Evolutionary conservation across 2,797 vertebrate genomes (phyloP).

Genomic region (Natrix natrix): DNA sequence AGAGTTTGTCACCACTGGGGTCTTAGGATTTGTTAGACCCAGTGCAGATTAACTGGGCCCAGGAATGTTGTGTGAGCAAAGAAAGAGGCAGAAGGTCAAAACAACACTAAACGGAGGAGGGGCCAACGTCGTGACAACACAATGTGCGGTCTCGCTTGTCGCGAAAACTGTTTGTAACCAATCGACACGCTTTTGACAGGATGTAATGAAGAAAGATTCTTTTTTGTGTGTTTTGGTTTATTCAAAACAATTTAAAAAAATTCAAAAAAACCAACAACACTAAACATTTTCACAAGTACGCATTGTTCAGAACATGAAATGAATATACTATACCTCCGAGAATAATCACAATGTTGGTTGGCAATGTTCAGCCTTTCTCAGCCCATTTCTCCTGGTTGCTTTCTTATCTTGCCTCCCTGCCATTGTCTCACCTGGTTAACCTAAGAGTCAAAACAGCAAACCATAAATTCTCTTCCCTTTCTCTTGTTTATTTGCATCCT

Average conservation of each 20-base stretch:
- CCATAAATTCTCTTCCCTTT: not conserved
- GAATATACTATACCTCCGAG: not conserved
- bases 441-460: not conserved
- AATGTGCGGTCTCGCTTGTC: no score
- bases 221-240: no score
- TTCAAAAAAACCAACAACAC: not conserved
- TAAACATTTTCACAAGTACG: not conserved
- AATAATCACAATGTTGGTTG: not conserved
- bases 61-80: no score
- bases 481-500: not conserved
- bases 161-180: no score
- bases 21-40: not conserved
- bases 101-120: not conserved
- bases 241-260: no score
- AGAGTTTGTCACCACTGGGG: not conserved
- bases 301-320: not conserved
- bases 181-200: no score
- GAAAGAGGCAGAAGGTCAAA: not conserved
- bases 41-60: not conserved
- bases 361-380: not conserved
- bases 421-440: not conserved
- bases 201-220: no score
- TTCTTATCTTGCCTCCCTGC: not conserved
- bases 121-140: no score
- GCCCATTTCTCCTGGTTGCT: not conserved